Base-by-base conservation (phyloP, 2,113 vertebrate species). In the Oxyruncus cristatus region DNA sequence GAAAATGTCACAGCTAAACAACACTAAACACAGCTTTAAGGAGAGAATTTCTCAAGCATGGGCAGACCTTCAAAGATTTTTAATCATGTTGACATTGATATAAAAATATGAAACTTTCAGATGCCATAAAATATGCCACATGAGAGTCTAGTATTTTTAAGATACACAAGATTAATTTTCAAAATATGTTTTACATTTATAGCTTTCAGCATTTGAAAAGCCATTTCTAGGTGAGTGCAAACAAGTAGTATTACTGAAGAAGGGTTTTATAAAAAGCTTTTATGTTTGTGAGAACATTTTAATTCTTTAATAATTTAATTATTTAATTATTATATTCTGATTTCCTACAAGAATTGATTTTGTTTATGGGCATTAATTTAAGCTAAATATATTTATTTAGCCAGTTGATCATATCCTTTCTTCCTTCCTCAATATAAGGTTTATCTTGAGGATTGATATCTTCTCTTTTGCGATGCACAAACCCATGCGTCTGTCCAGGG, bases 391-490 rank as follows among this genome's bases (percentile, higher is more conserved):
- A 99, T 82, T 98, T 99, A 35, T 98, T 98, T 50, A 99, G 96
- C 99, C 99, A 99, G 85, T 98, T 98, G 1, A 99, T 91, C 95
- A 99, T 98, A 84, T 99, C 99, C 65, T 89, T 95, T 72, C 99
- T 98, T 47, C 98, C 99, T 94, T 99, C 98, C n/a, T 98, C 98
- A 71, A 99, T 99, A 32, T 85, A 96, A 52, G 98, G 98, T 89
- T 98, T 98, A 92, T 99, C 99, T 11, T 92, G 56, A 2, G 98
- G 97, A 33, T 98, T 98, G 39, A 99, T 98, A 52, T 99, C 98
- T 91, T 99, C 98, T 93, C 95, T 98, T 95, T 98, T 99, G 12
- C 99, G 98, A 85, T 99, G 99, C 67, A 99, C 99, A 88, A 99
- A 99, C 17, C 99, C 99, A 7, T 99, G 99, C 0, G 98, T 99